phyloP scores from a whole-genome alignment of 1,140 invertebrate genomes.

The Parasteatoda tepidariorum region DNA sequence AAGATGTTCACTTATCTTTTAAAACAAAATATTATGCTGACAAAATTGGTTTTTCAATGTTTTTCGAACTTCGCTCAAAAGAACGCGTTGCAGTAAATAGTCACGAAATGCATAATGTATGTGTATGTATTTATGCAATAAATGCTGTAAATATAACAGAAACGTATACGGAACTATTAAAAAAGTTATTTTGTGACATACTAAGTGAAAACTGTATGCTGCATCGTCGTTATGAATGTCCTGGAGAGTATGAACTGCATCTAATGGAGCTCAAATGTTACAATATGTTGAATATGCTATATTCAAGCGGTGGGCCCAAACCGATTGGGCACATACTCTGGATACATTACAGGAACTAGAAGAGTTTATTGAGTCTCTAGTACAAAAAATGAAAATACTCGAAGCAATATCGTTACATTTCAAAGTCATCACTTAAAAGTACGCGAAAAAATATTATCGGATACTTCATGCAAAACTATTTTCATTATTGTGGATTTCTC shows the following conservation, averaged over 20 bases:
- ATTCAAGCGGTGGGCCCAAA: not conserved
- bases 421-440: not conserved
- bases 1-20: constrained; percentile 3
- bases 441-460: not conserved
- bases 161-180: not conserved
- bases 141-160: not conserved
- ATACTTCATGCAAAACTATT: not conserved
- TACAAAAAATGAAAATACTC: not conserved
- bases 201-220: not conserved
- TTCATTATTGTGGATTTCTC: not conserved
- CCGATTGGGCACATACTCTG: not conserved
- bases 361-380: not conserved
- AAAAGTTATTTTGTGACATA: not conserved
- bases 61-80: not conserved
- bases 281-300: not conserved
- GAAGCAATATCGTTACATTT: not conserved
- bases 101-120: not conserved
- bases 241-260: not conserved
- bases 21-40: not conserved
- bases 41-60: constrained; percentile 1
- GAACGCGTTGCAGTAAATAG: not conserved
- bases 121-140: not conserved
- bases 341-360: not conserved
- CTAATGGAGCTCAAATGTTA: not conserved
- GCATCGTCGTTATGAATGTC: not conserved